These are phyloP conservation scores for Zaprionus gabonicus DNA, from an alignment of 1,140 invertebrate species.

Conservation along the genomic window DNA sequence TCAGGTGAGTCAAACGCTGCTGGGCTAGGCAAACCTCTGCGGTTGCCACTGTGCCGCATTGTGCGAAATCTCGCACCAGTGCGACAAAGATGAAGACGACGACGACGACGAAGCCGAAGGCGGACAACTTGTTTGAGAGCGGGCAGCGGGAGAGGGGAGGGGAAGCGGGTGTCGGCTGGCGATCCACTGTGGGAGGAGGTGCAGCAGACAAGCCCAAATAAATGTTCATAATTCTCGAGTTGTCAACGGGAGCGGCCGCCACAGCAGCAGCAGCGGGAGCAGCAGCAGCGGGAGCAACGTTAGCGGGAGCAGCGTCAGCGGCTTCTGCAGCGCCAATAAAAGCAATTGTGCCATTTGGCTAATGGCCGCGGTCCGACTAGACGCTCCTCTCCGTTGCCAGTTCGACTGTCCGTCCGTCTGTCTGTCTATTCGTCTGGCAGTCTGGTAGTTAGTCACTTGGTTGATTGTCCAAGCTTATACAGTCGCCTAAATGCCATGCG, in stretches of 20 bases:
- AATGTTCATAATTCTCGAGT: constrained; percentile 81
- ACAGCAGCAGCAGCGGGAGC: not conserved
- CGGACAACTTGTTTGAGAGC: constrained; percentile 39
- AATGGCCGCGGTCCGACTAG: constrained; percentile 71
- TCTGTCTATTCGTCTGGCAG: constrained; percentile 34
- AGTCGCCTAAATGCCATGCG: constrained; percentile 50
- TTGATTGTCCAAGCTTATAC: constrained; percentile 54
- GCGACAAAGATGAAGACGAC: constrained; percentile 34
- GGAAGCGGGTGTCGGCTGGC: not conserved
- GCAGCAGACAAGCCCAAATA: constrained; percentile 69
- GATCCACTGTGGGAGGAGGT: constrained; percentile 44
- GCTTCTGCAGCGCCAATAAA: constrained; percentile 71
- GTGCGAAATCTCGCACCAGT: constrained; percentile 67
- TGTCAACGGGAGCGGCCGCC: constrained; percentile 77
- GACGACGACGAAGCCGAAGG: constrained; percentile 29
- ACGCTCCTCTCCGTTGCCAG: constrained; percentile 57
- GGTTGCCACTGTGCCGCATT: constrained; percentile 40
- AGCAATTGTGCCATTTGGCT: constrained; percentile 80
- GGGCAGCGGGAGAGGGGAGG: not conserved
- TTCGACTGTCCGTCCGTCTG: constrained; percentile 27
- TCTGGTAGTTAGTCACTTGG: constrained; percentile 32
- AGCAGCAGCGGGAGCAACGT: constrained; percentile 35
- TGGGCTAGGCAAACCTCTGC: constrained; percentile 21
- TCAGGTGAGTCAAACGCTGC: constrained; percentile 3
- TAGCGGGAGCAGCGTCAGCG: constrained; percentile 45